phyloP scores from a whole-genome alignment of 2,888 invertebrate species.

The Atherix ibis region DNA sequence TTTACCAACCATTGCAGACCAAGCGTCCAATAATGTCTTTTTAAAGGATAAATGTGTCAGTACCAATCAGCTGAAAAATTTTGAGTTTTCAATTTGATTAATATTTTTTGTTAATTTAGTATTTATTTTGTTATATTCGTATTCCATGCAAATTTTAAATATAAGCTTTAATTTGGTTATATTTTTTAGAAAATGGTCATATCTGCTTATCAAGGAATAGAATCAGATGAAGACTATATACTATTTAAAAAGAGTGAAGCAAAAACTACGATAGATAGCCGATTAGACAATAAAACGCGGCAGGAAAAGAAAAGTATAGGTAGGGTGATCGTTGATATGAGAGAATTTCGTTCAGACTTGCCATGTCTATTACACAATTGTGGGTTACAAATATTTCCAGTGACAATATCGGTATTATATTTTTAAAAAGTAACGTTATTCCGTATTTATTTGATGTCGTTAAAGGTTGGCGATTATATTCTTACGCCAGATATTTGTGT shows the following conservation, averaged over 20 bases:
- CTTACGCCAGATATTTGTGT: slow-evolving; percentile 92
- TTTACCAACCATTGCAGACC: too few species aligned
- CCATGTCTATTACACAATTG: slow-evolving; percentile 86
- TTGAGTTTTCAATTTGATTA: too few species aligned
- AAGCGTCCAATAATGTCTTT: too few species aligned
- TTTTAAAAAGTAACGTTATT: neutral
- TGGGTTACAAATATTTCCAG: slow-evolving; percentile 80
- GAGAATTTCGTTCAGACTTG: slow-evolving; percentile 93
- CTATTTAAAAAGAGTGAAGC: too few species aligned
- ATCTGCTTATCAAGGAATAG: slow-evolving; percentile 77
- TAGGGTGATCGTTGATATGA: slow-evolving; percentile 93
- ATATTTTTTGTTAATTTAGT: too few species aligned
- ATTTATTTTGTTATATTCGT: too few species aligned
- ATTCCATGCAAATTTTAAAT: too few species aligned
- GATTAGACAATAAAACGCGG: slow-evolving; percentile 39
- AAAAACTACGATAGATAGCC: too few species aligned
- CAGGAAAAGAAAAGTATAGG: too few species aligned
- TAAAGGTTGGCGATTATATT: slow-evolving; percentile 90
- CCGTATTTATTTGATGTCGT: slow-evolving; percentile 5
- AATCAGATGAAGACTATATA: slow-evolving; percentile 45
- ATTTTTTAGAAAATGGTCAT: slow-evolving; percentile 61
- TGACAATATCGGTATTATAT: slow-evolving; percentile 52
- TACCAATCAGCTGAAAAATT: too few species aligned
- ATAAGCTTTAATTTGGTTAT: too few species aligned
- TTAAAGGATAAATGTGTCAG: too few species aligned